Evolutionary conservation across 2,797 vertebrate genomes (phyloP), one percentile per base, ranked within the genome.

Genomic region (Myotis planiceps): DNA sequence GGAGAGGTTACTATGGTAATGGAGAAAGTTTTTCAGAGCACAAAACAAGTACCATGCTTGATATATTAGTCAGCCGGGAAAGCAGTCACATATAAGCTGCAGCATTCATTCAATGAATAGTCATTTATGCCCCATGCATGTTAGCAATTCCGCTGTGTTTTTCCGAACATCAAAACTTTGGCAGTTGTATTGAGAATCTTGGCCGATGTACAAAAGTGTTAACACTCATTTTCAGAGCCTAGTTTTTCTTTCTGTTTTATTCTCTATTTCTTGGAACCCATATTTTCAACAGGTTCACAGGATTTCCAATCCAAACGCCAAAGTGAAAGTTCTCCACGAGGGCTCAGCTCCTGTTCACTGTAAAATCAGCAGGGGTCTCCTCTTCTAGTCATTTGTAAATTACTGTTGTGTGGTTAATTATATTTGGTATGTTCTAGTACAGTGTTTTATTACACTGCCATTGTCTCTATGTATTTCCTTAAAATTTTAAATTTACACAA

Each of bases 1-100:
- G 98, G 98, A 98, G 98, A 97, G 98, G 98, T 99, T 99, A 98
- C 99, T 99, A 99, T 99, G 99, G 99, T 97, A 99, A 98, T 98
- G 87, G 98, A 98, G 98, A 99, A 99, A 99, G 99, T 99, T 99
- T 99, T 98, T 98, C 98, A 98, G 93, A 98, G 98, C 95, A 98
- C 98, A 98, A 97, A 98, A 98, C 98, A 96, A 98, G 98, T 71
- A 98, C 98, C 98, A 97, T 96, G 98, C 98, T 98, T 99, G 99
- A 99, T 99, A 98, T 99, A 98, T 99, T 99, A 98, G 97, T 96
- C 97, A 98, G 98, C 98, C 97, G 89, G 96, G 97, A 97, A 96
- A 97, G 97, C 96, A 91, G 97, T 85, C 97, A 81, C 98, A 97
- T 97, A 94, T 93, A 96, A 97, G 97, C 97, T 72, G 76, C 94